Evolutionary conservation across 1,140 invertebrate genomes (phyloP).

Genomic region (Scaptomyza graminum): DNA sequence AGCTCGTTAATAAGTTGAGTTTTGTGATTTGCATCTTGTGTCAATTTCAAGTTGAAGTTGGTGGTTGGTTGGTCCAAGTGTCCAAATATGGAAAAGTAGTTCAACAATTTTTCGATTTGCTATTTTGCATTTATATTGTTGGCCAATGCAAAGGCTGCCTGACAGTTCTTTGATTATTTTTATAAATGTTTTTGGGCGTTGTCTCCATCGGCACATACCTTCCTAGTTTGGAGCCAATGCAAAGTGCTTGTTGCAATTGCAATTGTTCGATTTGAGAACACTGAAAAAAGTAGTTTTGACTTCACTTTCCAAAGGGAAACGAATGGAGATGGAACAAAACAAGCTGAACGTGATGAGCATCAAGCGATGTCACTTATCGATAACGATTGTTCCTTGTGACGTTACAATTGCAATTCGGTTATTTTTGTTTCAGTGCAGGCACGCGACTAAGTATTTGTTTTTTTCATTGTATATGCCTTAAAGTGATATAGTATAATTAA

Average conservation of each 20-base stretch:
- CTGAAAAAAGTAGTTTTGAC: slow-evolving; percentile 18
- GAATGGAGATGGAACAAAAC: background rate
- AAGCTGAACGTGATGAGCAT: background rate
- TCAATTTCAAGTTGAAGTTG: slow-evolving; percentile 63
- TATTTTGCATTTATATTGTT: slow-evolving; percentile 79
- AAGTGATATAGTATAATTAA: slow-evolving; percentile 52
- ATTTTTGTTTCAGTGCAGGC: slow-evolving; percentile 63
- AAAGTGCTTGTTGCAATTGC: slow-evolving; percentile 33
- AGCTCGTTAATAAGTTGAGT: slow-evolving; percentile 35
- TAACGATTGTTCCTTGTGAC: slow-evolving; percentile 1
- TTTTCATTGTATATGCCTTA: slow-evolving; percentile 5
- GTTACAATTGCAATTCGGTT: background rate
- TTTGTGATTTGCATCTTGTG: slow-evolving; percentile 58
- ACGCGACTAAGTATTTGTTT: slow-evolving; percentile 50
- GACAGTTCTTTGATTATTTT: slow-evolving; percentile 76
- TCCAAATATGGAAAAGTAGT: slow-evolving; percentile 74
- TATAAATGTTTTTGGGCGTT: slow-evolving; percentile 69
- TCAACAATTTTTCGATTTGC: slow-evolving; percentile 67
- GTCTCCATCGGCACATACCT: slow-evolving; percentile 46
- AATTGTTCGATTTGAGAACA: slow-evolving; percentile 33
- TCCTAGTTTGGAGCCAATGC: slow-evolving; percentile 49
- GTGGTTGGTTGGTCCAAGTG: too few relatives aligned
- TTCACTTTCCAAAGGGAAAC: background rate
- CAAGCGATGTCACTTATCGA: too few relatives aligned
- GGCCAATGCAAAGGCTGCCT: slow-evolving; percentile 59